Evolutionary conservation across 2,888 invertebrate genomes (phyloP), one percentile per base, ranked within the genome.

Genomic region (Eledona agricola): DNA sequence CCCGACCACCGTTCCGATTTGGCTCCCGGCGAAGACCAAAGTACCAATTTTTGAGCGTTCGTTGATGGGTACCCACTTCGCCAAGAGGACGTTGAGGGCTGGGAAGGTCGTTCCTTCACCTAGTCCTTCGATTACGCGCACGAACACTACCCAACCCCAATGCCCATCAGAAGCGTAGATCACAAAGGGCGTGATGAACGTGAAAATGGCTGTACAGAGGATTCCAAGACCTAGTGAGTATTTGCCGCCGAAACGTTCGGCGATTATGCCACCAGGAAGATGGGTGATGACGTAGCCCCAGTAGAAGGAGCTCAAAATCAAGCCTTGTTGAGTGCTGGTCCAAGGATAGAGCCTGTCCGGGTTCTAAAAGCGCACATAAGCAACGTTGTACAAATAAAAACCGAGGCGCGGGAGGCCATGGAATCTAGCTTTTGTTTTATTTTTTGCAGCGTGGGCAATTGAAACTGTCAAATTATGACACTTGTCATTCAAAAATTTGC

Each of bases 101-200:
- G 90, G 91, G 70, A 87, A 90, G 0, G 90, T 90, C 3, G 89
- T 88, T 13, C 91, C 90, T 81, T 93, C 92, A 54, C 91, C 90
- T 2, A 92, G 79, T 15, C 93, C 93, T 80, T 90, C 90, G 1
- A 91, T 66, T 0, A 92, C 83, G 52, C 93, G 80, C 4, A 90
- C 73, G 4, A 83, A 77, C 29, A 93, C 86, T 1, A 93, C 78
- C 20, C 67, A 64, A 7, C 67, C 87, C n/a, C 94, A 79, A 20
- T 86, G 85, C 6, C 90, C 87, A 79, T 2, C 88, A 82, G 78
- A 88, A 55, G 72, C 55, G 45, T 63, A 60, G 16, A 67, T 90
- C 6, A 88, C 86, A 65, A 86, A 71, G 0, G 94, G 94, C 0
- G 93, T 93, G 1, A 93, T 69, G 3, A 93, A 70, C 0, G 93